Percentiles rank a stretch among this genome's conserved stretches.
Evolutionary conservation across 2,888 invertebrate genomes (phyloP).

Genomic region (Trichogramma dendrolimi): DNA sequence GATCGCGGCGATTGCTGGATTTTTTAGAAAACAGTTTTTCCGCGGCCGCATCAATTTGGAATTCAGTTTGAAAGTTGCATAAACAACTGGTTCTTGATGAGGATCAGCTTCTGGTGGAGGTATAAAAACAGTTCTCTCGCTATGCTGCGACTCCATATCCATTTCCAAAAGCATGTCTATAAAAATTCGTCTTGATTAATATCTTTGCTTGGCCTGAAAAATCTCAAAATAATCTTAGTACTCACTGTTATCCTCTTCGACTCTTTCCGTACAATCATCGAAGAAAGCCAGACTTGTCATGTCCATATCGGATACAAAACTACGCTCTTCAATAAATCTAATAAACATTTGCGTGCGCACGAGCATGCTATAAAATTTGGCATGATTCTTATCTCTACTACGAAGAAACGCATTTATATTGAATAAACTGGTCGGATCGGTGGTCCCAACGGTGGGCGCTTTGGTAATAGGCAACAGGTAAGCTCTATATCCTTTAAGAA

Average conservation of each 20-base stretch:
- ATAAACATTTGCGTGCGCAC: conserved; percentile 97
- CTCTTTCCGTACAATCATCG: conserved; percentile 91
- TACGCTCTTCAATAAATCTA: conserved; percentile 95
- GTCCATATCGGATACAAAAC: conserved; percentile 97
- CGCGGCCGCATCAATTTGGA: conserved; percentile 56
- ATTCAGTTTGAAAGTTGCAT: conserved; percentile 63
- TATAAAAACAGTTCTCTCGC: conserved; percentile 90
- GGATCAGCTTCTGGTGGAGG: conserved; percentile 80
- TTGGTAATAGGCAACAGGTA: conserved; percentile 89
- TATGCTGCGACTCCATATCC: conserved; percentile 67
- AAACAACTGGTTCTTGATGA: conserved; percentile 48
- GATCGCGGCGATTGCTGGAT: conserved; percentile 46
- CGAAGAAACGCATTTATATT: conserved; percentile 86
- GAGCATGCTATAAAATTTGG: conserved; percentile 82
- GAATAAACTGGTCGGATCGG: conserved; percentile 92
- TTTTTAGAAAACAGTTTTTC: conserved; percentile 45
- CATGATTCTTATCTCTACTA: conserved; percentile 83
- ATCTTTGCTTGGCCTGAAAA: neutral
- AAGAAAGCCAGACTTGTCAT: conserved; percentile 88
- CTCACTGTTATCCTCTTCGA: conserved; percentile 52
- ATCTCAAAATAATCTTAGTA: conserved; percentile 1
- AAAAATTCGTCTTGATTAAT: neutral
- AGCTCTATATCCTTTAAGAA: conserved; percentile 83
- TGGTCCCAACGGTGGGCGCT: conserved; percentile 89
- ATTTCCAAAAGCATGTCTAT: conserved; percentile 66